Percentiles rank a stretch among this genome's conserved stretches.
Evolutionary conservation across 2,797 vertebrate genomes (phyloP).

Genomic region (Margarornis squamiger): DNA sequence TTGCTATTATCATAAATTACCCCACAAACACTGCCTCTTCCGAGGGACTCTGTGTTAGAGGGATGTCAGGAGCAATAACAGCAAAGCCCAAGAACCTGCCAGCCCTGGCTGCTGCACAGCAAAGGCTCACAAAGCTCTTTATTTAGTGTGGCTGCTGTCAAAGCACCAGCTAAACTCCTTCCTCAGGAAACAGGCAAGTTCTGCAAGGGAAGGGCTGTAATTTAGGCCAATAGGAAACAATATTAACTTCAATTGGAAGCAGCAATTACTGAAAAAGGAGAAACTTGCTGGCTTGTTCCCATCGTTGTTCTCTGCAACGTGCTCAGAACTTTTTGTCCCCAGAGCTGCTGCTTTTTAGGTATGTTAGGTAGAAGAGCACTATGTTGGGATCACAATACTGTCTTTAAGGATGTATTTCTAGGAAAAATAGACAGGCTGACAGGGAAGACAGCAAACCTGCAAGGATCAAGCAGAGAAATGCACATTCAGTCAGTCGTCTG

Average conservation of each 20-base stretch:
- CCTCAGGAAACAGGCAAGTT: constrained; percentile 47
- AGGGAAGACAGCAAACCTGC: background rate
- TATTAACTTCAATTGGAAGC: constrained; percentile 37
- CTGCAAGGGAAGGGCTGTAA: background rate
- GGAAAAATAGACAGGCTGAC: background rate
- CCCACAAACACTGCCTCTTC: background rate
- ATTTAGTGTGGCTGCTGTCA: constrained; percentile 14
- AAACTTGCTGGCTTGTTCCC: background rate
- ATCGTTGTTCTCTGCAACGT: rapidly evolving
- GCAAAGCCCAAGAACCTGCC: background rate
- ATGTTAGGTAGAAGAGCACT: background rate
- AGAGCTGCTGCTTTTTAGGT: background rate
- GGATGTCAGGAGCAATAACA: constrained; percentile 19
- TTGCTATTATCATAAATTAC: constrained; percentile 35
- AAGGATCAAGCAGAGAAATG: background rate
- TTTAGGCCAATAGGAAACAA: constrained; percentile 55
- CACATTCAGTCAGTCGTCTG: background rate
- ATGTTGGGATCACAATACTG: rapidly evolving
- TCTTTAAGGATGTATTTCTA: background rate
- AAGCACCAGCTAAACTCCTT: constrained; percentile 48
- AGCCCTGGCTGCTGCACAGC: background rate
- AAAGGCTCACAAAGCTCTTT: background rate
- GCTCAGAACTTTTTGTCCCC: background rate
- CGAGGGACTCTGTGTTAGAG: background rate
- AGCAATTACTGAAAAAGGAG: constrained; percentile 1